These are phyloP conservation scores for Podocnemis expansa DNA, from an alignment of 2,113 vertebrate genomes.

Conservation along the genomic window DNA sequence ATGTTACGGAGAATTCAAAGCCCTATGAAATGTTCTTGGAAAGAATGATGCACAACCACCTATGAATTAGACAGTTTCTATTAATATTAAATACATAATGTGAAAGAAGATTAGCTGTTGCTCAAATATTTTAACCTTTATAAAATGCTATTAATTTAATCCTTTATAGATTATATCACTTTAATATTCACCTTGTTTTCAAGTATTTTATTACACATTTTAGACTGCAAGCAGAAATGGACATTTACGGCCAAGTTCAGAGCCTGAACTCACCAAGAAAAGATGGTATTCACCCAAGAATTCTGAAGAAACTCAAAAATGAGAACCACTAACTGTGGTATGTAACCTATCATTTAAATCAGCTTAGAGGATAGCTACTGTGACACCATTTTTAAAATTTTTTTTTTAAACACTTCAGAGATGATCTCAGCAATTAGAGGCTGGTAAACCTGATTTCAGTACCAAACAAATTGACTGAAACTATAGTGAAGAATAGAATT, in stretches of 20 bases:
- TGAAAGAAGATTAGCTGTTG: background rate
- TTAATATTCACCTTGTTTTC: background rate
- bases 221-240: background rate
- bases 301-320: too few relatives aligned
- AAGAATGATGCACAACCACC: background rate
- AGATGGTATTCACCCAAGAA: too few relatives aligned
- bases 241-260: background rate
- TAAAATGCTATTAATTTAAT: background rate
- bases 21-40: slow-evolving; percentile 11
- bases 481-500: too few relatives aligned
- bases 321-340: too few relatives aligned
- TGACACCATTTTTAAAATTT: too few relatives aligned
- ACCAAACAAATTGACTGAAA: too few relatives aligned
- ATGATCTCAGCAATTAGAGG: too few relatives aligned
- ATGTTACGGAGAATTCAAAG: slow-evolving; percentile 17
- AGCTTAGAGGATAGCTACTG: too few relatives aligned
- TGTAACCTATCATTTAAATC: too few relatives aligned
- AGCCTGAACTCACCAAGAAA: background rate
- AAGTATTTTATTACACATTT: background rate
- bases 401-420: too few relatives aligned
- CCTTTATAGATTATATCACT: background rate
- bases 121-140: background rate
- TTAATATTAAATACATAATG: background rate
- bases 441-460: too few relatives aligned
- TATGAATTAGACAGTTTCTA: background rate